A percentile compares a stretch with the other conserved stretches of the same genome.
Evolutionary conservation across 2,797 vertebrate genomes (phyloP).

Genomic region (Dallia pectoralis): DNA sequence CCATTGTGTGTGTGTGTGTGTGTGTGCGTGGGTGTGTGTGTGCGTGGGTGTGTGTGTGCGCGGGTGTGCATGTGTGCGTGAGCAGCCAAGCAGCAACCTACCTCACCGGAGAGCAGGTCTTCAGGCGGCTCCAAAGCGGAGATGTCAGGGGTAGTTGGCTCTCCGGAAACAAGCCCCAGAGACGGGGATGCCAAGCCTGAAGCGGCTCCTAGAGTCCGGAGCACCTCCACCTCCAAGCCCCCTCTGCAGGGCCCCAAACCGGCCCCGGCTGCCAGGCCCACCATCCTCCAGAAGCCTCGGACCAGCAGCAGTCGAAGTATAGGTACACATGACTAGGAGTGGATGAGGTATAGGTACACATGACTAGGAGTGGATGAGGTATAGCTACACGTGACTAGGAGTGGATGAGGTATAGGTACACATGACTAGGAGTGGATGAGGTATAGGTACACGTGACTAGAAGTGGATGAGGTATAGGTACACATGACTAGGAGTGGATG

Average conservation of each 20-base stretch:
- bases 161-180: conserved; percentile 78
- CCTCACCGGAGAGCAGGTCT: conserved; percentile 72
- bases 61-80: conserved; percentile 4
- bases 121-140: conserved; percentile 66
- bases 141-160: conserved; percentile 37
- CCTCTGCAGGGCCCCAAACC: conserved; percentile 85
- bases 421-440: not conserved
- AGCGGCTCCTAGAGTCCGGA: conserved; percentile 68
- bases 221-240: conserved; percentile 79
- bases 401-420: conserved; percentile 69
- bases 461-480: conserved; percentile 72
- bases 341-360: conserved; percentile 57
- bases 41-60: not conserved
- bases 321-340: conserved; percentile 50
- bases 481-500: not conserved
- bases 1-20: not conserved
- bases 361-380: not conserved
- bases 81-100: conserved; percentile 71
- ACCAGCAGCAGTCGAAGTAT: conserved; percentile 66
- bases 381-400: too few species aligned
- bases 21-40: not conserved
- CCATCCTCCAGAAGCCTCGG: conserved; percentile 87
- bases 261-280: conserved; percentile 77
- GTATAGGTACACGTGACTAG: too few species aligned
- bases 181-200: conserved; percentile 79